These are phyloP conservation scores for Odontomachus brunneus DNA, from an alignment of 1,140 invertebrate genomes.

Conservation along the genomic window DNA sequence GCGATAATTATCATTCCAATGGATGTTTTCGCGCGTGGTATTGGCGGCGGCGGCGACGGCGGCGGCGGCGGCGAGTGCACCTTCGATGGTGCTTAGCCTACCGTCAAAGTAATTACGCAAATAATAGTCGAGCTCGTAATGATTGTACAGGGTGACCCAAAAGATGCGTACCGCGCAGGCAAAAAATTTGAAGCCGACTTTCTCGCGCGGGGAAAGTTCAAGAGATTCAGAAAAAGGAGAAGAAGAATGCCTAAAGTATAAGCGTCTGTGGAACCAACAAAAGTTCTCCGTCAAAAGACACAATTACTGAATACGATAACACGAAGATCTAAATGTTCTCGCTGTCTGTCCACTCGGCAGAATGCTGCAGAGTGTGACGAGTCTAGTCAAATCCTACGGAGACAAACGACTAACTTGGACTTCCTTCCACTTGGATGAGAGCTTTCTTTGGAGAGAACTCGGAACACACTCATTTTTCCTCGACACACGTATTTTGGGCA, in stretches of 20 bases:
- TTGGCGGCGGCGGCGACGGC: neutral
- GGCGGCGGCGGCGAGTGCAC: neutral
- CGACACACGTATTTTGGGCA: constrained; percentile 8
- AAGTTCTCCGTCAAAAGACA: too few species aligned
- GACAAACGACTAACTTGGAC: too few species aligned
- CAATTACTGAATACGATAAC: too few species aligned
- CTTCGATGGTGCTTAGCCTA: constrained; percentile 32
- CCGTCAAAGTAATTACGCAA: constrained; percentile 50
- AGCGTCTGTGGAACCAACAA: too few species aligned
- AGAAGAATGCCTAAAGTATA: neutral
- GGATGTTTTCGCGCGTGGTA: constrained; percentile 24
- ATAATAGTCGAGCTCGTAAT: constrained; percentile 17
- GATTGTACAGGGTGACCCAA: constrained; percentile 36
- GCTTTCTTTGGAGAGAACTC: neutral
- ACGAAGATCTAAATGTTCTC: too few species aligned
- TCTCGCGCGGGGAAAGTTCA: neutral
- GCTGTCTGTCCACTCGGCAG: too few species aligned
- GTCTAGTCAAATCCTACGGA: too few species aligned
- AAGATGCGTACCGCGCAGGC: neutral
- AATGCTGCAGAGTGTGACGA: too few species aligned
- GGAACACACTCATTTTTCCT: neutral
- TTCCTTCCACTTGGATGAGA: neutral
- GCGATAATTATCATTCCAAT: constrained; percentile 40
- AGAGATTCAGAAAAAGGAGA: neutral
- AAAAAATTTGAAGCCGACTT: neutral